These are phyloP conservation scores for Tokudaia tokunoshimensis DNA, from an alignment of 2,797 vertebrate species.

Conservation along the genomic window DNA sequence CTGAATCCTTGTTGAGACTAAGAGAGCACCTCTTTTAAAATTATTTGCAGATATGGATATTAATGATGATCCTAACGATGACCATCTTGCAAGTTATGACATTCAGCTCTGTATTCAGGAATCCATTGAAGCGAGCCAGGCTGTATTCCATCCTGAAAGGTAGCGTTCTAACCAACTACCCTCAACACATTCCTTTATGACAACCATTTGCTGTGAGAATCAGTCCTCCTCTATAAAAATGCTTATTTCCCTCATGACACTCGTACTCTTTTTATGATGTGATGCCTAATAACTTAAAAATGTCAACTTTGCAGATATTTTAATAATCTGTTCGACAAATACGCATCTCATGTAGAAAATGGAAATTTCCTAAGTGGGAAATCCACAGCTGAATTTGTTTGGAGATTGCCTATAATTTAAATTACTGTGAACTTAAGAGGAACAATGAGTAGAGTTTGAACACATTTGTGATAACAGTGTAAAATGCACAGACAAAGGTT, in stretches of 20 bases:
- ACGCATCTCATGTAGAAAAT: not conserved
- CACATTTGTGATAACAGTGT: constrained; percentile 12
- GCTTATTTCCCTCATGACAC: not conserved
- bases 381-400: not conserved
- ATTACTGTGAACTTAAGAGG: not conserved
- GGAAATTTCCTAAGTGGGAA: not conserved
- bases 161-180: constrained; percentile 73
- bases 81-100: constrained; percentile 90
- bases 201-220: constrained; percentile 29
- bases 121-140: constrained; percentile 82
- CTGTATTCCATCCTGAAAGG: constrained; percentile 86
- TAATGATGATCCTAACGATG: constrained; percentile 88
- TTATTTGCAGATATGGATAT: constrained; percentile 88
- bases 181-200: not conserved
- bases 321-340: constrained; percentile 5
- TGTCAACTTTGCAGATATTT: not conserved
- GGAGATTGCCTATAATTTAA: constrained; percentile 26
- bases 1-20: constrained; percentile 9
- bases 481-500: not conserved
- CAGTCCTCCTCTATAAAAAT: not conserved
- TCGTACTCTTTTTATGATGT: not conserved
- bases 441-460: not conserved
- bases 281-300: not conserved
- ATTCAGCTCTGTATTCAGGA: constrained; percentile 92
- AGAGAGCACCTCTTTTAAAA: constrained; percentile 57